Evolutionary conservation across 2,888 invertebrate species (phyloP), one percentile per base, ranked within the genome.

Genomic region (Thera britannica): DNA sequence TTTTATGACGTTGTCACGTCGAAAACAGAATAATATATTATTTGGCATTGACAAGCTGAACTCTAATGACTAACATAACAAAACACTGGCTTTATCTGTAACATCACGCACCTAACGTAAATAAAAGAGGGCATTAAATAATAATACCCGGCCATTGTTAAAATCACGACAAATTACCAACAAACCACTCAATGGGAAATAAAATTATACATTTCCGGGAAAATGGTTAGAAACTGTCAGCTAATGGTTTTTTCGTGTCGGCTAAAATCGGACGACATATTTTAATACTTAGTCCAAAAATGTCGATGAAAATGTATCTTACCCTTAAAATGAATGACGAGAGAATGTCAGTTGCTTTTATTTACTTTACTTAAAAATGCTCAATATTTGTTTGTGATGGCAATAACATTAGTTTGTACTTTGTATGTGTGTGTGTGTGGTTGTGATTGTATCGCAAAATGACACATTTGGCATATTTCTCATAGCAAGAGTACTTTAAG

Each of bases 161-260:
- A 46, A 66, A 65, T 67, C 67, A 62, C 48, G 70, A 67, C 68
- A 62, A 55, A 58, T 62, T 59, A 56, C 56, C 35, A 55, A 46
- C 62, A 62, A 55, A 62, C 55, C 44, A 46, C 35, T 46, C 55
- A 55, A 52, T 62, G 62, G 66, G 51, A 62, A 69, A 65, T 56
- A 57, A 65, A 72, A 72, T 72, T 69, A 67, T 65, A 62, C 67
- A 62, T 67, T 58, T 65, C 64, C 57, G n/a, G 49, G 44, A 62
- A 68, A 69, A 69, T 67, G 64, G 68, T 36, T 62, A 34, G 62
- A 35, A 44, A 55, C 35, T 54, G 61, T 52, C 61, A 54, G 35
- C 55, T 63, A 63, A 63, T 58, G 63, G 58, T 52, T 63, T 63
- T 58, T 63, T 63, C 63, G 63, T 63, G 63, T 63, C 58, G n/a